Conservation (phyloP, 2,888 invertebrate genomes). For the Dasysyrphus tricinctus region DNA sequence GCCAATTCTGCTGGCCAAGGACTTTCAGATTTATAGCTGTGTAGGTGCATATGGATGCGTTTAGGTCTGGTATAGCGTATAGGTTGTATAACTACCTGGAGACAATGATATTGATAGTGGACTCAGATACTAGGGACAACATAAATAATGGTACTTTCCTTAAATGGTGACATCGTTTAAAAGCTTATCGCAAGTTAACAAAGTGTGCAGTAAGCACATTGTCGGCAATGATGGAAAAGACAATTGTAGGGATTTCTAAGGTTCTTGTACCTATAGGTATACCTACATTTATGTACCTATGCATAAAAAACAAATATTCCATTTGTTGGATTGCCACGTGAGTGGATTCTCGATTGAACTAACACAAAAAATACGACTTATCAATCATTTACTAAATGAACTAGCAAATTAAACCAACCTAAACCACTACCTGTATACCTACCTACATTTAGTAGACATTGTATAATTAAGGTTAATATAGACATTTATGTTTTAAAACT, state of each 20-base stretch:
- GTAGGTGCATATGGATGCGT: conserved; percentile 64
- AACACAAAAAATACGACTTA: neutral
- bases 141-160: conserved; percentile 66
- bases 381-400: no score
- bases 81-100: conserved; percentile 15
- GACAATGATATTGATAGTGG: conserved; percentile 56
- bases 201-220: conserved; percentile 21
- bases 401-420: no score
- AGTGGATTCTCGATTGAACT: neutral
- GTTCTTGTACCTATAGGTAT: no score
- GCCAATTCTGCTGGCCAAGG: conserved; percentile 4
- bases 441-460: no score
- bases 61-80: conserved; percentile 26
- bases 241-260: neutral
- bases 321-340: conserved; percentile 1
- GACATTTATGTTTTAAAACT: no score
- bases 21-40: conserved; percentile 67
- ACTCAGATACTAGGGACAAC: conserved; percentile 31
- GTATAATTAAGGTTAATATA: no score
- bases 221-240: conserved; percentile 7
- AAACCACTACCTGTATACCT: no score
- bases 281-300: neutral
- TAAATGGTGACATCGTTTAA: conserved; percentile 68
- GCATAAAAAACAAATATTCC: neutral
- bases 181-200: conserved; percentile 55